Evolutionary conservation across 2,113 vertebrate genomes (phyloP), one percentile per base, ranked within the genome.

Genomic region (Equus przewalskii): DNA sequence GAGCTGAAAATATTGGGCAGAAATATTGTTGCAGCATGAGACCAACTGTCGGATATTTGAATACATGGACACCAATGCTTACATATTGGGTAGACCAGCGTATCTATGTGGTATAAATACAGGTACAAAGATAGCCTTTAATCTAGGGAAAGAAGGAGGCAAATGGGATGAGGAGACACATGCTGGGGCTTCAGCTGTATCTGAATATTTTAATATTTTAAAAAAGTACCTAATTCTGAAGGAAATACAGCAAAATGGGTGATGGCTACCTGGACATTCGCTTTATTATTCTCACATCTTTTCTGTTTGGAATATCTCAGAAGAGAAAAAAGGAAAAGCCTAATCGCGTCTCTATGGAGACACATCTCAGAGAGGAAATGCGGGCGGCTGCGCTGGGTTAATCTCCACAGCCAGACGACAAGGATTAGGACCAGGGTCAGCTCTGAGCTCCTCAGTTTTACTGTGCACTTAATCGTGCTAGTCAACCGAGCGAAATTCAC

Each of bases 241-340:
- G 30, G 41, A 95, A 97, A 82, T 21, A 58, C 1, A 82, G 70
- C 7, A 49, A 89, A 90, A 54, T 83, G 6, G 24, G 33, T 70
- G 46, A 22, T 19, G 46, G 64, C 13, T n/a, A 70, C 22, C 9
- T 49, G 2, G 54, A 54, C 2, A 51, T 70, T 81, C 15, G 33
- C 78, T 93, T 76, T 82, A 49, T 51, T 76, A 58, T 65, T 79
- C 51, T 96, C 26, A 91, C 41, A 56, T 1, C 5, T 65, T 82
- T 91, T 62, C 51, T 86, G 7, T 92, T 92, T 83, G 89, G 89
- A 84, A 76, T 88, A 91, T 41, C 14, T 93, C 44, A 33, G 15
- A 79, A 67, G 44, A 79, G 13, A 6, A 15, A 30, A 54, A 70
- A 33, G 36, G n/a, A 51, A 75, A 72, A n/a, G 6, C 7, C 16